phyloP scores from a whole-genome alignment of 2,888 invertebrate species.

The Idaea biselata region DNA sequence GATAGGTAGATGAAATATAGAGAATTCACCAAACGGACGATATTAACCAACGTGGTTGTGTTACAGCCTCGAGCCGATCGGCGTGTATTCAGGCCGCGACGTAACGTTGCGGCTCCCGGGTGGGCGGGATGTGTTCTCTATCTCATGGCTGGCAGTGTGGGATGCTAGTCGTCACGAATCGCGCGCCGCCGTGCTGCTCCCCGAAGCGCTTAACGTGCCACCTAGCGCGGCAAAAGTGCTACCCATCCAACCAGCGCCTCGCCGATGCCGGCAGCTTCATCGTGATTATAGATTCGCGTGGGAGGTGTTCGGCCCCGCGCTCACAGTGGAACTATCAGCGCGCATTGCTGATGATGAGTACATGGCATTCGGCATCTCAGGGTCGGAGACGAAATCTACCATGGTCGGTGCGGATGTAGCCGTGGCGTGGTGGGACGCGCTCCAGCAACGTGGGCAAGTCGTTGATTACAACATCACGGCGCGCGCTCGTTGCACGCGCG shows the following conservation, averaged over 20 bases:
- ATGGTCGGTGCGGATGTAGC: conserved; percentile 94
- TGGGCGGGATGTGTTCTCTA: conserved; percentile 88
- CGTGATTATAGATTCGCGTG: conserved; percentile 91
- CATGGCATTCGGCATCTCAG: conserved; percentile 94
- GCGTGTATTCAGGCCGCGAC: conserved; percentile 86
- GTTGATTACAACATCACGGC: conserved; percentile 93
- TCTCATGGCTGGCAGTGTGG: conserved; percentile 92
- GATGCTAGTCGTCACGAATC: conserved; percentile 78
- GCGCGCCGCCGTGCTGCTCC: conserved; percentile 82
- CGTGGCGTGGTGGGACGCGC: conserved; percentile 86
- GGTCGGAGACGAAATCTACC: conserved; percentile 83
- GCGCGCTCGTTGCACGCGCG: conserved; percentile 88
- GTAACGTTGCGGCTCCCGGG: conserved; percentile 89
- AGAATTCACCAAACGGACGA: too few species aligned
- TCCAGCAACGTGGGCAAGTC: conserved; percentile 84
- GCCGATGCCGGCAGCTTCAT: conserved; percentile 93
- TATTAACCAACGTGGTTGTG: neutral
- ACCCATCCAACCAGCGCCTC: conserved; percentile 81
- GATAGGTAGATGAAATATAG: neutral
- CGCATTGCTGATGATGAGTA: conserved; percentile 87
- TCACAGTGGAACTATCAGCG: conserved; percentile 91
- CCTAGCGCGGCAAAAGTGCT: conserved; percentile 82
- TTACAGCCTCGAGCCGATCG: conserved; percentile 87
- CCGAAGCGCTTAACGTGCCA: conserved; percentile 90
- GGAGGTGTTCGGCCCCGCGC: conserved; percentile 94